These are phyloP conservation scores for Apteryx mantelli DNA, from an alignment of 2,113 vertebrate genomes.

Conservation along the genomic window DNA sequence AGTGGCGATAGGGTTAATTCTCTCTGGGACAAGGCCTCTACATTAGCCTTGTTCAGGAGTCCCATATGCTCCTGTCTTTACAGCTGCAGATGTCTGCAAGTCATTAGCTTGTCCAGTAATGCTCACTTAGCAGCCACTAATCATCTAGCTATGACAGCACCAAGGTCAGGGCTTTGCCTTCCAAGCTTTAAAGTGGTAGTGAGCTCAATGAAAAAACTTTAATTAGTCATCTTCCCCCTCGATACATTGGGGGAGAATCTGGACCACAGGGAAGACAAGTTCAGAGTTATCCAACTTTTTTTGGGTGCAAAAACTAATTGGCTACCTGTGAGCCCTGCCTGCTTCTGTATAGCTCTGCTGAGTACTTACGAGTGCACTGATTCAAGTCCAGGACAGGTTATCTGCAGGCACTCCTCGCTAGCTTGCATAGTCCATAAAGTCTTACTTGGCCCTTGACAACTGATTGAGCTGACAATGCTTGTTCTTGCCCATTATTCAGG, in stretches of 20 bases:
- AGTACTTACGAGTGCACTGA: background rate
- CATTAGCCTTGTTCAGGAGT: background rate
- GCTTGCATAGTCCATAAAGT: background rate
- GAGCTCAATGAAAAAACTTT: background rate
- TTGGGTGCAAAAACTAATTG: background rate
- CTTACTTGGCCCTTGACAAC: background rate
- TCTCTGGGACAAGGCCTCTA: background rate
- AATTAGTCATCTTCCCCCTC: too few relatives aligned
- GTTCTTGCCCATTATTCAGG: background rate
- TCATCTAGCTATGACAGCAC: background rate
- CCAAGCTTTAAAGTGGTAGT: rapidly evolving
- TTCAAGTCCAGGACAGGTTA: background rate
- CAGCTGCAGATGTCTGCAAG: conserved; percentile 43
- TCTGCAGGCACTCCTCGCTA: background rate
- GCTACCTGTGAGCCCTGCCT: background rate
- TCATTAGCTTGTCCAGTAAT: conserved; percentile 1
- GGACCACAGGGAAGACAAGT: background rate
- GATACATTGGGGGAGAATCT: background rate
- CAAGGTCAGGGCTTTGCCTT: background rate
- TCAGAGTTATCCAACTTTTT: background rate
- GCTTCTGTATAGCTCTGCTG: background rate
- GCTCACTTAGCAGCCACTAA: background rate
- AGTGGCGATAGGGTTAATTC: background rate
- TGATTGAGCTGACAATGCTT: background rate
- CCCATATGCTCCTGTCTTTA: background rate